Percentiles rank a stretch among this genome's conserved stretches.
Evolutionary conservation across 2,888 invertebrate genomes (phyloP).

Genomic region (Brachynemurus nebulosus): DNA sequence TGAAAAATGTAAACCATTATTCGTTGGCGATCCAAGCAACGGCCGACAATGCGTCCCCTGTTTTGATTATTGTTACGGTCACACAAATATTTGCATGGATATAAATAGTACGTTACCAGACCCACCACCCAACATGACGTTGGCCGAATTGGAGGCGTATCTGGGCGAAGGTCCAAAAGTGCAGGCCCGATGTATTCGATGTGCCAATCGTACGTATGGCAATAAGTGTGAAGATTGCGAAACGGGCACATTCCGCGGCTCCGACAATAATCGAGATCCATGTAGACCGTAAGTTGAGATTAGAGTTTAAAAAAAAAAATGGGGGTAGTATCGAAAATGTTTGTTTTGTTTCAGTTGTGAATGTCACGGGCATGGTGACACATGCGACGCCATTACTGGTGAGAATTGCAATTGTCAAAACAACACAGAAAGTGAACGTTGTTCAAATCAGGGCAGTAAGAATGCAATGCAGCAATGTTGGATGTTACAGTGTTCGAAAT

Average conservation of each 20-base stretch:
- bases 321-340: neutral
- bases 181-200: conserved; percentile 72
- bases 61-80: conserved; percentile 77
- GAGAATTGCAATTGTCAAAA: conserved; percentile 90
- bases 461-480: conserved; percentile 62
- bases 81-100: conserved; percentile 64
- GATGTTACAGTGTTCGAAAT: conserved; percentile 84
- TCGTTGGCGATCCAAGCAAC: conserved; percentile 79
- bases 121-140: conserved; percentile 34
- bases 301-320: conserved; percentile 2
- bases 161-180: conserved; percentile 51
- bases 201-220: conserved; percentile 70
- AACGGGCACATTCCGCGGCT: conserved; percentile 46
- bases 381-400: conserved; percentile 80
- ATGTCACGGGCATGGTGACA: conserved; percentile 88
- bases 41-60: conserved; percentile 81
- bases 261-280: conserved; percentile 58
- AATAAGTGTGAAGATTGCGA: conserved; percentile 67
- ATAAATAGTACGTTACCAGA: conserved; percentile 33
- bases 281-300: conserved; percentile 51
- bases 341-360: conserved; percentile 46
- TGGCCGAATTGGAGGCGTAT: conserved; percentile 44
- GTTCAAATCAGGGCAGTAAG: conserved; percentile 52
- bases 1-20: conserved; percentile 77
- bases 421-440: conserved; percentile 84